Evolutionary conservation across 2,113 vertebrate species (phyloP), one percentile per base, ranked within the genome.

Genomic region (Bungarus multicinctus): DNA sequence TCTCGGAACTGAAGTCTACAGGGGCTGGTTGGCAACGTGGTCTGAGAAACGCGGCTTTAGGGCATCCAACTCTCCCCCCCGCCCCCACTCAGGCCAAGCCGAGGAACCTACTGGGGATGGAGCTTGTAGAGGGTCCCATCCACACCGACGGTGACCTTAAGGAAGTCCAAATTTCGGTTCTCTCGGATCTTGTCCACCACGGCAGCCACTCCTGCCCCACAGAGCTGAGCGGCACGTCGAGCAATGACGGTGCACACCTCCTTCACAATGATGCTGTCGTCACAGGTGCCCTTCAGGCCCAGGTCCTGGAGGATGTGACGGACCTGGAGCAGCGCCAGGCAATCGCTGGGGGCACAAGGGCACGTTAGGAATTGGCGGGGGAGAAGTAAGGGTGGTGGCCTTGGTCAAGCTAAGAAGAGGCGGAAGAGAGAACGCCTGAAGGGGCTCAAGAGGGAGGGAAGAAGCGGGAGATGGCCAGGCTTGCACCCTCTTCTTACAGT

Each of bases 91-190:
- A 43, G 18, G 6, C 34, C 34, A 81, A 81, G 74, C 34, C 0
- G 0, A 87, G 18, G 4, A 2, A 98, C 98, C 98, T 97, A 99
- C 99, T 99, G 99, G 1, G 99, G 99, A 92, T 99, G 99, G 0
- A 98, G 98, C 95, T 99, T 99, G 94, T 99, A 99, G 69, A 99
- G 98, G 0, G 99, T 99, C 43, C 99, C 99, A 0, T 99, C 99
- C 96, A 99, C 99, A 0, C 99, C 99, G 0, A 99, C 98, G 0
- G 99, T 99, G 97, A 99, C 87, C 87, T 97, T 98, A 53, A 99
- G 98, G 55, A 96, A 97, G 52, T 99, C 98, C 85, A 99, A 97
- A n/a, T 98, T 97, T 0, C 99, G 98, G 96, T 99, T 99, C 96
- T 98, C 97, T 0, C 99, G 97, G 89, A 99, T 99, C 95, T 98